Conservation (phyloP, 2,797 vertebrate species). For the Microctenopoma lineatum region DNA sequence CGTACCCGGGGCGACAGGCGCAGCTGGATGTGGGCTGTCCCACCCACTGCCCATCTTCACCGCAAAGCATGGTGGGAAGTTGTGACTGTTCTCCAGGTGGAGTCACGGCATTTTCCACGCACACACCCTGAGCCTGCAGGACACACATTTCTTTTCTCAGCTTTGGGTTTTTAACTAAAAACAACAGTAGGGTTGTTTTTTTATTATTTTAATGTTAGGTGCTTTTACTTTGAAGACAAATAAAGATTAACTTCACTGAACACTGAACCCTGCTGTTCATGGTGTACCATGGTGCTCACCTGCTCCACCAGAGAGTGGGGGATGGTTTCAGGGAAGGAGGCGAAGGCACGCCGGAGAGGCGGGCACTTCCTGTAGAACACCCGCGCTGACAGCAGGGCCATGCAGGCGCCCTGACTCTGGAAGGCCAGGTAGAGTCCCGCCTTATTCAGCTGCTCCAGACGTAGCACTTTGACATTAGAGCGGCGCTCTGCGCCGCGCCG, state of each 20-base stretch:
- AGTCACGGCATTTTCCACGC: constrained; percentile 81
- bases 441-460: constrained; percentile 75
- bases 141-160: not conserved
- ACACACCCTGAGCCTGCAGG: constrained; percentile 80
- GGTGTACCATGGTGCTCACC: constrained; percentile 49
- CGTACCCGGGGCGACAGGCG: constrained; percentile 83
- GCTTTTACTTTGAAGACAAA: not conserved
- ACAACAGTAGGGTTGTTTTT: no score
- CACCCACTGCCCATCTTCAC: constrained; percentile 90
- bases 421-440: constrained; percentile 89
- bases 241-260: not conserved
- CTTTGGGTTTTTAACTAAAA: constrained; percentile 15
- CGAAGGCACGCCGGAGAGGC: constrained; percentile 77
- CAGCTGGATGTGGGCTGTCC: constrained; percentile 84
- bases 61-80: constrained; percentile 88
- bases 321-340: constrained; percentile 86
- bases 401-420: constrained; percentile 89
- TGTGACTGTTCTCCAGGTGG: constrained; percentile 63
- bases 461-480: constrained; percentile 85
- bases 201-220: not conserved
- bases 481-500: constrained; percentile 76
- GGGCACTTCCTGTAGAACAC: constrained; percentile 88
- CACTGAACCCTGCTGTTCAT: not conserved
- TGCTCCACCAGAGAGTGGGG: constrained; percentile 87
- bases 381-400: constrained; percentile 87